phyloP scores from a whole-genome alignment of 2,888 invertebrate genomes.

The Crioceris asparagi region DNA sequence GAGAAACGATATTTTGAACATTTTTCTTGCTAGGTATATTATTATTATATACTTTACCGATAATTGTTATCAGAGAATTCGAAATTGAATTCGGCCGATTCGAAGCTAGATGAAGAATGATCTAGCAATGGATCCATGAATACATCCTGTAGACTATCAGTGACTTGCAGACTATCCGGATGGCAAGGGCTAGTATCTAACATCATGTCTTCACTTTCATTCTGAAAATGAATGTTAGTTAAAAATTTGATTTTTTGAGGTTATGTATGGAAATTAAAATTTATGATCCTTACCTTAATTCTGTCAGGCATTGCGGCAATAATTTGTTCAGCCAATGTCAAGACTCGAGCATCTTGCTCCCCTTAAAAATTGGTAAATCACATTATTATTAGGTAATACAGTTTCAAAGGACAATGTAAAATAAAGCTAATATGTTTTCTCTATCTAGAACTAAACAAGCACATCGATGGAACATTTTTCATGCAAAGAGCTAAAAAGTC shows the following conservation, averaged over 20 bases:
- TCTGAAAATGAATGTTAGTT: conserved; percentile 49
- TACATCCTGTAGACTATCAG: conserved; percentile 47
- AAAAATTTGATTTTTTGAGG: background rate
- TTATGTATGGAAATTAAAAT: background rate
- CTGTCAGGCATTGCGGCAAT: conserved; percentile 97
- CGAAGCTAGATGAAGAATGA: conserved; percentile 53
- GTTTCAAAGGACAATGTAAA: too few species aligned
- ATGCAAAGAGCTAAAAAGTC: too few species aligned
- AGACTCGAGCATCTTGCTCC: conserved; percentile 85
- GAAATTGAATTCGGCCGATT: conserved; percentile 61
- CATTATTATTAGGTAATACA: too few species aligned
- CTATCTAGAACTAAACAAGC: too few species aligned
- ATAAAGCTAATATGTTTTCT: too few species aligned
- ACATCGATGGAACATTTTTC: too few species aligned
- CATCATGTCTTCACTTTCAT: conserved; percentile 65
- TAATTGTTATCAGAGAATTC: conserved; percentile 77
- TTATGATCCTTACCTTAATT: conserved; percentile 64
- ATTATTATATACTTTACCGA: conserved; percentile 41
- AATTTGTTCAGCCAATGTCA: conserved; percentile 93
- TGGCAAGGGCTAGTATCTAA: conserved; percentile 47
- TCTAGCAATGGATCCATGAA: conserved; percentile 68
- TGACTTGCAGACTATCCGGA: conserved; percentile 39
- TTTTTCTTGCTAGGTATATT: background rate
- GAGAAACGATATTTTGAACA: background rate
- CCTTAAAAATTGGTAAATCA: too few species aligned